Evolutionary conservation across 2,888 invertebrate species (phyloP).

Genomic region (Nysson spinosus): DNA sequence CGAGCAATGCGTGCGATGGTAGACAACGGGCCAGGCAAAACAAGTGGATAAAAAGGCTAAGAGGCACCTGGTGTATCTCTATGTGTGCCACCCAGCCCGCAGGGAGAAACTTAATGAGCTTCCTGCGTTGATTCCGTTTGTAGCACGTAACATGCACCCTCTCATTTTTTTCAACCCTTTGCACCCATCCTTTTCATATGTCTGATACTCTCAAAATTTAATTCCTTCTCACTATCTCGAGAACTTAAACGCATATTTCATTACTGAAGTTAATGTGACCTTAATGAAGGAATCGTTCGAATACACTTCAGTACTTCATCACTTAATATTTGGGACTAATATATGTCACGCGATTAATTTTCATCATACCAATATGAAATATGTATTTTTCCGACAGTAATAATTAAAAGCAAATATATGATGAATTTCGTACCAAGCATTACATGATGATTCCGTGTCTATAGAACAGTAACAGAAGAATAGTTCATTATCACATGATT

Average conservation of each 20-base stretch:
- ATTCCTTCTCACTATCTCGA: not conserved
- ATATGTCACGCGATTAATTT: no score
- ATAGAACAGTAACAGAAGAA: no score
- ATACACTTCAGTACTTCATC: no score
- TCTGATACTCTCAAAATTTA: conserved; percentile 23
- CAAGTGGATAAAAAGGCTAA: conserved; percentile 33
- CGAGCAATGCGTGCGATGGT: conserved; percentile 30
- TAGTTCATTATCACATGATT: no score
- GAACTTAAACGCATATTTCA: conserved; percentile 12
- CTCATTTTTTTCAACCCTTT: conserved; percentile 28
- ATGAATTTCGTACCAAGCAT: no score
- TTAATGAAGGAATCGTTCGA: no score
- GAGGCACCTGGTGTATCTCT: conserved; percentile 48
- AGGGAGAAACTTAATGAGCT: conserved; percentile 66
- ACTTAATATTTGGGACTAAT: no score
- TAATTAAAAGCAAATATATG: no score
- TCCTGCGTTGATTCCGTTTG: conserved; percentile 65
- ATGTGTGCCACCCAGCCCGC: conserved; percentile 51
- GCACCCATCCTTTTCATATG: conserved; percentile 9
- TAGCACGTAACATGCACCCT: conserved; percentile 55
- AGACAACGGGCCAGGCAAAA: conserved; percentile 45
- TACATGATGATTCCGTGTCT: no score
- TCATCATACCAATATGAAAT: no score
- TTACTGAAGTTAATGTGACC: no score
- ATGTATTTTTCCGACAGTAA: no score